Conservation (phyloP, 64 coral and sea anemone species). For the Actinia equina region DNA sequence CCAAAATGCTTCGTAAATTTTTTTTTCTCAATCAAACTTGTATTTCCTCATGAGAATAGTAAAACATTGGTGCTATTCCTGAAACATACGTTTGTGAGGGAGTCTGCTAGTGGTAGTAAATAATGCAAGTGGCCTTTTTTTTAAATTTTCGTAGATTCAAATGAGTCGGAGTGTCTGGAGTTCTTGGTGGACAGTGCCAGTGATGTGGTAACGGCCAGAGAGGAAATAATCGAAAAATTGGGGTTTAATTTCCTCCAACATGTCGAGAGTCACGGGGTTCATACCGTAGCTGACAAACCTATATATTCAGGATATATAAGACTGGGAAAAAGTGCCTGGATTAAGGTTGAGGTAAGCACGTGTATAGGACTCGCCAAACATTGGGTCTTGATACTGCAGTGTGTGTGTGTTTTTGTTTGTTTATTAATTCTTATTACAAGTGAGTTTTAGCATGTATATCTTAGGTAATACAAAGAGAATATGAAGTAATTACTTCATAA, state of each 20-base stretch:
- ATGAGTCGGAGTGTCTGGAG: conserved; percentile 20
- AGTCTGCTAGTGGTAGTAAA: too few species aligned
- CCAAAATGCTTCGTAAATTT: too few species aligned
- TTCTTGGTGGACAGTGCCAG: conserved; percentile 70
- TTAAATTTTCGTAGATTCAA: neutral
- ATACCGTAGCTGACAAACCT: conserved; percentile 26
- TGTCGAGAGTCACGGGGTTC: conserved; percentile 51
- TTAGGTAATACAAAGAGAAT: too few species aligned
- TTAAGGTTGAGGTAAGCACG: conserved; percentile 55
- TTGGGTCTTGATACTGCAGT: too few species aligned
- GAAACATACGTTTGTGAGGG: too few species aligned
- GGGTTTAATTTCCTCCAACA: conserved; percentile 10
- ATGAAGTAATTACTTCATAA: too few species aligned
- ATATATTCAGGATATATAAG: conserved; percentile 40
- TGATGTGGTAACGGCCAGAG: conserved; percentile 57
- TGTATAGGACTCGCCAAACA: too few species aligned
- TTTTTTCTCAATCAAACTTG: too few species aligned
- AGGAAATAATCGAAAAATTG: conserved; percentile 23
- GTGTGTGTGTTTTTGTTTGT: neutral
- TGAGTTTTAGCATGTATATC: too few species aligned
- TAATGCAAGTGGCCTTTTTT: neutral
- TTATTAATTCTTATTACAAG: too few species aligned
- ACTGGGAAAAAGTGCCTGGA: conserved; percentile 37
- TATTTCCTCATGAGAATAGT: too few species aligned
- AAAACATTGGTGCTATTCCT: too few species aligned